Base-by-base conservation (phyloP, 2,113 vertebrate species). In the Carettochelys insculpta region DNA sequence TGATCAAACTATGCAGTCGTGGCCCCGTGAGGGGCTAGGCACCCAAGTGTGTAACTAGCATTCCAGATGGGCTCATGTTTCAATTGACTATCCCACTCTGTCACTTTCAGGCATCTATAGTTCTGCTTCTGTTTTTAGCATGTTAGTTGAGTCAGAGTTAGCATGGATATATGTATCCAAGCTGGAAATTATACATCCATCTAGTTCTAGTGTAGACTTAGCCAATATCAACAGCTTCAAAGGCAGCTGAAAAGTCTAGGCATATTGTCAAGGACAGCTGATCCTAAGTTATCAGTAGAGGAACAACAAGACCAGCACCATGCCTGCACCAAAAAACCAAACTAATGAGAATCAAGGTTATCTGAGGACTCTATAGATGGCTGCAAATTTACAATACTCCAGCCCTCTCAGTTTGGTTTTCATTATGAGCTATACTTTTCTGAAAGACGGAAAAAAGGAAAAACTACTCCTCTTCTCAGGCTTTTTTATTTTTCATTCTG, bases 161-260 rank as follows among this genome's bases (percentile, higher is more conserved):
- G 58, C 58, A 1, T 61, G 58, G 14, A 16, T 61, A 61, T 61
- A 61, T 61, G 16, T 16, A 61, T 1, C 58, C 58, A 34, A 34
- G 58, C 58, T 61, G 31, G 31, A 34, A 61, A 61, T 61, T 61
- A 34, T 34, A 61, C 31, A 6, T 61, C 58, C 58, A 6, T 61
- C 58, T 31, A 8, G 31, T 31, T 61, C 58, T 14, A 34, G 14
- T 61, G 58, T 61, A 61, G 61, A 68, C 19, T 10, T 22, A 68
- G n/a, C 61, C n/a, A 38, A 22, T 22, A 68, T 38, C 1, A 0
- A 58, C 45, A 56, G 82, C 22, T 85, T 51, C 16, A 0, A 2
- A 51, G 56, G 45, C 76, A 84, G 20, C 34, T 11, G 3, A 0
- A 34, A 16, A 8, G 5, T 19, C 52, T 88, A 65, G 52, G 54